Conservation (phyloP, 1,140 invertebrate species). For the Pinna nobilis region DNA sequence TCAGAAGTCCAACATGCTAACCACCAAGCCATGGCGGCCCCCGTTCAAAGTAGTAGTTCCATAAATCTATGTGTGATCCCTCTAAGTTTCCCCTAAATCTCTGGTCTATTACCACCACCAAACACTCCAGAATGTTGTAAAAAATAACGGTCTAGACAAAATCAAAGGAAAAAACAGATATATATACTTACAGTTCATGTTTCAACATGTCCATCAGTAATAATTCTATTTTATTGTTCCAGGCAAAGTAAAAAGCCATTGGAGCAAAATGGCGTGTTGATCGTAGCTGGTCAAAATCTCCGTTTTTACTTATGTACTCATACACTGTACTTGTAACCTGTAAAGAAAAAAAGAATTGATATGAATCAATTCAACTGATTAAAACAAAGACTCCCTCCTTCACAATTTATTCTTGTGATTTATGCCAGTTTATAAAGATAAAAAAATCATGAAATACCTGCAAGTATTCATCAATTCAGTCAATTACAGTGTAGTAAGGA, state of each 20-base stretch:
- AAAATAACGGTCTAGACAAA: neutral
- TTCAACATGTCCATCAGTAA: constrained; percentile 83
- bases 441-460: too few relatives aligned
- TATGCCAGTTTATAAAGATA: too few relatives aligned
- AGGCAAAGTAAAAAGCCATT: constrained; percentile 90
- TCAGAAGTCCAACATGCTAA: too few relatives aligned
- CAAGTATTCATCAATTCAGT: too few relatives aligned
- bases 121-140: neutral
- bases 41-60: too few relatives aligned
- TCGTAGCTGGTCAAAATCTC: constrained; percentile 84
- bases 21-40: too few relatives aligned
- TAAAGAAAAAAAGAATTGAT: constrained; percentile 28
- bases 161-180: neutral
- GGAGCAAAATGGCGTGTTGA: constrained; percentile 96
- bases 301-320: constrained; percentile 82
- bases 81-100: too few relatives aligned
- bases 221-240: constrained; percentile 86
- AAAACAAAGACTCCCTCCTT: neutral
- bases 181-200: constrained; percentile 61
- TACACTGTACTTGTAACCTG: constrained; percentile 84
- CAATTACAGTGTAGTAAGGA: too few relatives aligned
- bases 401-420: too few relatives aligned
- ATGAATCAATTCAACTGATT: neutral
- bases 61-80: too few relatives aligned
- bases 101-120: too few relatives aligned